Evolutionary conservation across 2,888 invertebrate genomes (phyloP).

Genomic region (Diabrotica balteata): DNA sequence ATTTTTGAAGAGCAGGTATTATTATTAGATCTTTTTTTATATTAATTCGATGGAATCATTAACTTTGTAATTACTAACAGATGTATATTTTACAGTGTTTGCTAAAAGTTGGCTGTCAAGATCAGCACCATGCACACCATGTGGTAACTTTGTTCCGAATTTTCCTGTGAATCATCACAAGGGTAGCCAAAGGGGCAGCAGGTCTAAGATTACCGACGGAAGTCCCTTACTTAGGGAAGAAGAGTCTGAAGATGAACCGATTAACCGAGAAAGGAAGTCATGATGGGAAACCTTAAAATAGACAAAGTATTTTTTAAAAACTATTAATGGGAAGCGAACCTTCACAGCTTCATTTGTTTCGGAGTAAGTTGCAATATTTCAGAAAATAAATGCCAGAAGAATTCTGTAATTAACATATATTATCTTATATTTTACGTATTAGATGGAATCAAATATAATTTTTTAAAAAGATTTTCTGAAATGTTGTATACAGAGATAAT

Average conservation of each 20-base stretch:
- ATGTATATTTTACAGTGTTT: slow-evolving; percentile 42
- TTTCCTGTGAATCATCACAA: slow-evolving; percentile 62
- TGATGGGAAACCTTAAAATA: slow-evolving; percentile 29
- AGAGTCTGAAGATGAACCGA: slow-evolving; percentile 58
- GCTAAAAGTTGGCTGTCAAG: slow-evolving; percentile 70
- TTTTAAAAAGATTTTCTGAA: slow-evolving; percentile 2
- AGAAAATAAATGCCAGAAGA: too few species aligned
- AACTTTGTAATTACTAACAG: too few species aligned
- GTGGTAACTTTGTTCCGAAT: slow-evolving; percentile 71
- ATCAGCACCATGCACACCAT: slow-evolving; percentile 83
- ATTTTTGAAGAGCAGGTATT: too few species aligned
- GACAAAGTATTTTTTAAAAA: not conserved
- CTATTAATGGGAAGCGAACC: slow-evolving; percentile 12
- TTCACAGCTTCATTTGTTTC: not conserved
- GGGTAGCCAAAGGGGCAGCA: slow-evolving; percentile 62
- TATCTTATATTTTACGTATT: too few species aligned
- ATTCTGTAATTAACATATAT: too few species aligned
- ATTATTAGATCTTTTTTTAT: too few species aligned
- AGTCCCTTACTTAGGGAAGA: slow-evolving; percentile 68
- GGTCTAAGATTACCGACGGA: slow-evolving; percentile 65
- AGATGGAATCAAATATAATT: not conserved
- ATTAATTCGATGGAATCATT: too few species aligned
- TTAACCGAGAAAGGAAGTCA: slow-evolving; percentile 37
- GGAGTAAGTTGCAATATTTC: too few species aligned
- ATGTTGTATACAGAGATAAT: slow-evolving; percentile 1